Conservation (phyloP, 2,113 vertebrate species). For the Alethe castanea region DNA sequence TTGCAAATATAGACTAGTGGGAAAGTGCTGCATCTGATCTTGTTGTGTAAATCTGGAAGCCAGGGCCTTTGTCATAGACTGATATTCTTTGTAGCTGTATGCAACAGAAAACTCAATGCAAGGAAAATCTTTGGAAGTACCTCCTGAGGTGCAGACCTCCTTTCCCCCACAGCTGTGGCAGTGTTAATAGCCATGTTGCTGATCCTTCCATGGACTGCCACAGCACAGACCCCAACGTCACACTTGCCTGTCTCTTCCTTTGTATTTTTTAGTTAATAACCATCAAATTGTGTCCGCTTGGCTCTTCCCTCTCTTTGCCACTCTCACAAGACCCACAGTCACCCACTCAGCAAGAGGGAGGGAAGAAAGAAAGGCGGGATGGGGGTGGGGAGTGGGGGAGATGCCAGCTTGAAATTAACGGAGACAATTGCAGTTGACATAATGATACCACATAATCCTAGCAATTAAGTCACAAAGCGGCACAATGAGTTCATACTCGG, state of each 20-base stretch:
- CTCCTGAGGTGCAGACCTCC: not conserved
- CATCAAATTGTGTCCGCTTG: not conserved
- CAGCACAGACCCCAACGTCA: not conserved
- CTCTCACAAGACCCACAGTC: not conserved
- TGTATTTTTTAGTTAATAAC: constrained; percentile 48
- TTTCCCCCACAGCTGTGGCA: not conserved
- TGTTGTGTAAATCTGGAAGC: not conserved
- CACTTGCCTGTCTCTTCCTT: not conserved
- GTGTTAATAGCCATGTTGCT: not conserved
- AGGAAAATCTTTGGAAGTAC: not conserved
- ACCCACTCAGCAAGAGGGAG: not conserved
- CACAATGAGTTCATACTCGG: not conserved
- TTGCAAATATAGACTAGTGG: not conserved
- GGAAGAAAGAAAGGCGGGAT: not conserved
- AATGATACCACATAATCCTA: constrained; percentile 29
- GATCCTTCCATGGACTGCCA: not conserved
- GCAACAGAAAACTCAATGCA: not conserved
- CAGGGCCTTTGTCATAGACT: not conserved
- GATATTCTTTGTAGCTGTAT: not conserved
- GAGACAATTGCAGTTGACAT: constrained; percentile 24
- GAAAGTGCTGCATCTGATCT: not conserved
- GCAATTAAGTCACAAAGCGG: constrained; percentile 42
- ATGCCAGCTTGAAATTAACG: constrained; percentile 9
- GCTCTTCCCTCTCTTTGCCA: not conserved
- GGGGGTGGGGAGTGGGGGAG: not conserved